Base-by-base conservation (phyloP, 1,140 invertebrate genomes). In the Alviniconcha marisindica region DNA sequence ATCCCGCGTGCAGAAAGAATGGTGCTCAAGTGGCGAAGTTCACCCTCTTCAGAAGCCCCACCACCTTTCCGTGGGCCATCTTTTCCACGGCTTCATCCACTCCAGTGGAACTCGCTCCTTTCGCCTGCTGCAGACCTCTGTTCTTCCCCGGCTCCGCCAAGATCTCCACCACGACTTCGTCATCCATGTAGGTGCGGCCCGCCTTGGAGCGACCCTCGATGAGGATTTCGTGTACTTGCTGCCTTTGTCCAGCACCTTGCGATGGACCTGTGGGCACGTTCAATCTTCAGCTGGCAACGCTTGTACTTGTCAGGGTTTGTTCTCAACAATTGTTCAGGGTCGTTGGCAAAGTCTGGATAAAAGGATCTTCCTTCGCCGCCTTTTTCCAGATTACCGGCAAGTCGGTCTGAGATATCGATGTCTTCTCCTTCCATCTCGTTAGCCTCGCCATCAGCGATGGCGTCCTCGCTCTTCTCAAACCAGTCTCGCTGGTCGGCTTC, bases 101-200 rank as follows among this genome's bases (percentile, higher is more conserved):
- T 15, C 31, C 38, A 3, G 28, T 1, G 28, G 3, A 33, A 1
- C 33, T 40, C 21, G 28, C 21, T 40, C 51, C 38, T n/a, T n/a
- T n/a, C n/a, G n/a, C n/a, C n/a, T n/a, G 12, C 42, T 76, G 36
- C 18, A 76, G 40, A 18, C 31, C 18, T n/a, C 21, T 0, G 2
- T 40, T 7, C 24, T 76, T 36, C 1, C 40, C 78, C 5, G 36
- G 78, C n/a, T 40, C 81, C 14, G 18, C 84, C 84, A 33, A 87
- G 18, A 92, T 66, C 78, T 90, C 86, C 4, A 92, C 91, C 33
- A 90, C 81, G 33, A 92, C 91, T 54, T 87, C 88, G 81, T 92
- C 91, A 44, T 86, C 88, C 54, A 87, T 84, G 83, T 90, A 91
- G 0, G 87, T 83, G 71, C 82, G 87, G 21, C 91, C 91, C 77